Conservation (phyloP, 2,888 invertebrate species). For the Augochlorella aurata region DNA sequence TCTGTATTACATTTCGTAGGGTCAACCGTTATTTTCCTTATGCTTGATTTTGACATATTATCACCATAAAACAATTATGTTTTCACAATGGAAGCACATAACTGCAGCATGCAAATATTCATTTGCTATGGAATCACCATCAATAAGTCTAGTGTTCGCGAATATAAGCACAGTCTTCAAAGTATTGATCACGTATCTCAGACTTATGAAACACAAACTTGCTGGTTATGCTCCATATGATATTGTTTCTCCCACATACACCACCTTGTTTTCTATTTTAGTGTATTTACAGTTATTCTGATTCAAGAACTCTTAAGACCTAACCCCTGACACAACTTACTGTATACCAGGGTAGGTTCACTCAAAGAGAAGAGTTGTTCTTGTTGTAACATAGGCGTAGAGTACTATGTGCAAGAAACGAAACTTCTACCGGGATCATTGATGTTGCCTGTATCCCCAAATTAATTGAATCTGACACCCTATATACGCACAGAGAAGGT, state of each 20-base stretch:
- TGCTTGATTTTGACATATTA: slow-evolving; percentile 87
- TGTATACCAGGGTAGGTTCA: slow-evolving; percentile 3
- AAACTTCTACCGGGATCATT: not conserved
- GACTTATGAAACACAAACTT: slow-evolving; percentile 14
- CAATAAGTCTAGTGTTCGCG: slow-evolving; percentile 29
- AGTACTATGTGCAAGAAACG: not conserved
- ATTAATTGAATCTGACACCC: not conserved
- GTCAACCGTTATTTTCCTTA: slow-evolving; percentile 90
- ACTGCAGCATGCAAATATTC: slow-evolving; percentile 75
- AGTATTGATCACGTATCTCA: slow-evolving; percentile 14
- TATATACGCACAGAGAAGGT: not conserved
- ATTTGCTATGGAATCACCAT: slow-evolving; percentile 64
- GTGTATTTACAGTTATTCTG: slow-evolving; percentile 33
- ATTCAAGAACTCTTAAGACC: slow-evolving; percentile 5
- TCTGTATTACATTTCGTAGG: slow-evolving; percentile 87
- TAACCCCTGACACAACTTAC: slow-evolving; percentile 22
- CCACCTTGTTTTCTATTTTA: not conserved
- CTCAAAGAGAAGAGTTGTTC: not conserved
- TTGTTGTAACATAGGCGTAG: not conserved
- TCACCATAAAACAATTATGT: slow-evolving; percentile 80
- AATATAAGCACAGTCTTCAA: slow-evolving; percentile 15
- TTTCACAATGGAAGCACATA: slow-evolving; percentile 80
- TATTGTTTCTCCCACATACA: not conserved
- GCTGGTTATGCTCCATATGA: slow-evolving; percentile 16
- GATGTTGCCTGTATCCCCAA: not conserved